Percentiles rank a stretch among this genome's conserved stretches.
phyloP scores from a whole-genome alignment of 2,888 invertebrate species.

The Cosmorhoe ocellata region DNA sequence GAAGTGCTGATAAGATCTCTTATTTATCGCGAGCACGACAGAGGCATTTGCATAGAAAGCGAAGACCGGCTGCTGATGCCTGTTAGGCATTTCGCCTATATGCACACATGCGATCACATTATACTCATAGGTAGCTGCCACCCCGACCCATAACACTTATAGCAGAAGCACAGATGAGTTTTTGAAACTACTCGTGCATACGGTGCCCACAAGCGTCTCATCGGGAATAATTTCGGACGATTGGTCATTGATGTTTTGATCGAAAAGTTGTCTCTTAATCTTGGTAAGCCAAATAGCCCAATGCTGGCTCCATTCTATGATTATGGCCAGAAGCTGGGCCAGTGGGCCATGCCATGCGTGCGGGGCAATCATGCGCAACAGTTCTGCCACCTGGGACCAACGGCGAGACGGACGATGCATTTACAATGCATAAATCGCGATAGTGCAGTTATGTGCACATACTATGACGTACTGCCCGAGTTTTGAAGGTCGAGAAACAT shows the following conservation, averaged over 20 bases:
- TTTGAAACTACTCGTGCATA: too few relatives aligned
- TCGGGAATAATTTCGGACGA: too few relatives aligned
- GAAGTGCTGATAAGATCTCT: slow-evolving; percentile 59
- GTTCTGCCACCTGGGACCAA: slow-evolving; percentile 27
- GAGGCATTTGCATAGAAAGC: slow-evolving; percentile 2
- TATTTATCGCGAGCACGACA: slow-evolving; percentile 42
- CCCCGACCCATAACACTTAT: too few relatives aligned
- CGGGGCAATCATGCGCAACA: slow-evolving; percentile 36
- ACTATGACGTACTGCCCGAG: slow-evolving; percentile 13
- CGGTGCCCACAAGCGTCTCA: too few relatives aligned
- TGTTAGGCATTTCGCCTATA: background rate
- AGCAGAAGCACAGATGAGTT: too few relatives aligned
- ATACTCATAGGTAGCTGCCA: too few relatives aligned
- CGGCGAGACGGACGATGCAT: background rate
- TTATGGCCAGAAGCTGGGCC: slow-evolving; percentile 18
- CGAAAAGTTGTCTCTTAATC: too few relatives aligned
- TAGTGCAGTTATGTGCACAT: slow-evolving; percentile 33
- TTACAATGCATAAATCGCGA: slow-evolving; percentile 24
- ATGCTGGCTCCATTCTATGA: background rate
- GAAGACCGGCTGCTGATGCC: background rate
- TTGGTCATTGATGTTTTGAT: too few relatives aligned
- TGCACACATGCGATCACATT: background rate
- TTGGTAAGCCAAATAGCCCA: background rate
- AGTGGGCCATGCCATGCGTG: slow-evolving; percentile 29
- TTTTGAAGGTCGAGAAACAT: slow-evolving; percentile 30